Percentiles rank a stretch among this genome's conserved stretches.
Conservation (phyloP, 1,140 invertebrate genomes). For the Leptopilina clavipes region DNA sequence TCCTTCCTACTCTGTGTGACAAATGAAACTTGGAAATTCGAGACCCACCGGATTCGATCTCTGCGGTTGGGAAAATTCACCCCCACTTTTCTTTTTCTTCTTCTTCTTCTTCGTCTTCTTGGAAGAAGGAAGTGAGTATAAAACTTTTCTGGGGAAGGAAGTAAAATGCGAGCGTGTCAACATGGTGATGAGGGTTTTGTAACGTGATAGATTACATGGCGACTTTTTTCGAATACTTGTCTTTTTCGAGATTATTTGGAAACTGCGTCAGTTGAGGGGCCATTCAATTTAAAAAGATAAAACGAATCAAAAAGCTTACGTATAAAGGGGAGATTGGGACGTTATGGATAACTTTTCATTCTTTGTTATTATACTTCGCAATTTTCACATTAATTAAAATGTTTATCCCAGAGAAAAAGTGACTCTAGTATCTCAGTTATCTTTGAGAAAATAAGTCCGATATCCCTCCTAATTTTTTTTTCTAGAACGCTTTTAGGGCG, state of each 20-base stretch:
- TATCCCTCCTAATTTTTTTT: too few relatives aligned
- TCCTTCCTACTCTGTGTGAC: slow-evolving; percentile 55
- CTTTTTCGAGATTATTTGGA: neutral
- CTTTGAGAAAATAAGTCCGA: too few relatives aligned
- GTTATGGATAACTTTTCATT: too few relatives aligned
- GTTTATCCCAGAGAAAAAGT: too few relatives aligned
- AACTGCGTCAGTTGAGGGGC: neutral
- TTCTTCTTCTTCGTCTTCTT: neutral
- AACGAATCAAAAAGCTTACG: too few relatives aligned
- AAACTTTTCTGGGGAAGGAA: slow-evolving; percentile 36
- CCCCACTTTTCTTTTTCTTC: slow-evolving; percentile 24
- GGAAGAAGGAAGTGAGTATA: slow-evolving; percentile 37
- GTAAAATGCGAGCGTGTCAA: slow-evolving; percentile 35
- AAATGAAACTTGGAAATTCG: slow-evolving; percentile 58
- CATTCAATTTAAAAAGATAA: neutral
- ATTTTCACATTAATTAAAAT: too few relatives aligned
- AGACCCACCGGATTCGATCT: slow-evolving; percentile 52
- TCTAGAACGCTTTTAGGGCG: too few relatives aligned
- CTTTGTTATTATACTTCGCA: too few relatives aligned
- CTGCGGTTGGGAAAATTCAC: slow-evolving; percentile 53
- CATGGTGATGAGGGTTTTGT: slow-evolving; percentile 29
- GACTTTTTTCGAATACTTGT: neutral
- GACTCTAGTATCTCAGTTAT: too few relatives aligned
- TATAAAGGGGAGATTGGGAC: too few relatives aligned
- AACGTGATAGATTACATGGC: slow-evolving; percentile 19